These are phyloP conservation scores for Ladona fulva DNA, from an alignment of 1,140 invertebrate genomes.

Conservation along the genomic window DNA sequence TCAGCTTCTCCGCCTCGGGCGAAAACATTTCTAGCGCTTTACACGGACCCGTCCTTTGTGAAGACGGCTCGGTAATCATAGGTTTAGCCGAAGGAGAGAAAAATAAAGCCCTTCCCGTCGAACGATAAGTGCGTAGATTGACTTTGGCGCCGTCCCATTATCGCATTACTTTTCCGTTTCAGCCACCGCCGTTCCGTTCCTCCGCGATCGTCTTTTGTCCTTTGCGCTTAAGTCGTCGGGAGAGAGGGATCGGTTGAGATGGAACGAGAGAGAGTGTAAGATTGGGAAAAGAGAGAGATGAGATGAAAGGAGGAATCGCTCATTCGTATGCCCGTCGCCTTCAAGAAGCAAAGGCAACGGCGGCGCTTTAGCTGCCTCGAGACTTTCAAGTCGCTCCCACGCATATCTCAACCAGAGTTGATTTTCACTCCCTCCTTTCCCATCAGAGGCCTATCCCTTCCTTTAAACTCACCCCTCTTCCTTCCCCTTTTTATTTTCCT, in stretches of 20 bases:
- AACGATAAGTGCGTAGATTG: too few relatives aligned
- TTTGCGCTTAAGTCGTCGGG: background rate
- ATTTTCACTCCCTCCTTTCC: background rate
- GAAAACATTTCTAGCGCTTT: too few relatives aligned
- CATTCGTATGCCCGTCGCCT: background rate
- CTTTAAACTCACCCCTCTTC: background rate
- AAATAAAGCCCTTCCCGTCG: too few relatives aligned
- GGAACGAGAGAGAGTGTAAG: background rate
- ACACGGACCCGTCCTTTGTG: too few relatives aligned
- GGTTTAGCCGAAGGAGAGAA: too few relatives aligned
- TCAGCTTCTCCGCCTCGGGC: too few relatives aligned
- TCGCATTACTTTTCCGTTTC: too few relatives aligned
- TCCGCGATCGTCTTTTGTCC: background rate
- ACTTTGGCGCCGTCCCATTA: too few relatives aligned
- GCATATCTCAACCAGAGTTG: background rate
- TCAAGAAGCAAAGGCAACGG: background rate
- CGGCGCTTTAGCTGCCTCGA: background rate
- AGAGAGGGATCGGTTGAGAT: background rate
- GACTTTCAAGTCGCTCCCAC: background rate
- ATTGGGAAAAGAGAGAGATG: background rate
- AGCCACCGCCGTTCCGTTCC: too few relatives aligned
- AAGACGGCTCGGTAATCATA: too few relatives aligned
- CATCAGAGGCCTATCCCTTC: background rate
- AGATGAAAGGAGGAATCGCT: background rate
- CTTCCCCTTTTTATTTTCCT: background rate